phyloP scores from a whole-genome alignment of 2,888 invertebrate genomes.

The Orthosia gothica region DNA sequence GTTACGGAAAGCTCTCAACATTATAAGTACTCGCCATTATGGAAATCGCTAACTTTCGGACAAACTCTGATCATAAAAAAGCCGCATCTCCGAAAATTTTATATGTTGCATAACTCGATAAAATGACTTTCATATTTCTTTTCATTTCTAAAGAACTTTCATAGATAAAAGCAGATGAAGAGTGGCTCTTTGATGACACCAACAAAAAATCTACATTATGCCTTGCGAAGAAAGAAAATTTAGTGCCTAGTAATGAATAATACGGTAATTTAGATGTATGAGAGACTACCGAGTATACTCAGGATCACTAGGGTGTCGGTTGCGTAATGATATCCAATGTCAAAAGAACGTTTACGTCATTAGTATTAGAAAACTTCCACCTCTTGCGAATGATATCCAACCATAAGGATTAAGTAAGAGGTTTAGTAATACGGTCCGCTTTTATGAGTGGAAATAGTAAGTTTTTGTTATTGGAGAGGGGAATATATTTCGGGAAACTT shows the following conservation, averaged over 20 bases:
- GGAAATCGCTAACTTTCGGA: no score
- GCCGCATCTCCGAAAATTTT: no score
- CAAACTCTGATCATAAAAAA: no score
- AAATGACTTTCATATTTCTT: background rate
- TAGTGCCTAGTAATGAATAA: conserved; percentile 3
- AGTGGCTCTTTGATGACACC: background rate
- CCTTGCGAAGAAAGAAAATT: background rate
- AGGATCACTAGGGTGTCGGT: background rate
- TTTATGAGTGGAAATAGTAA: background rate
- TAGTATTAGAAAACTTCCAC: background rate
- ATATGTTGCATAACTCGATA: background rate
- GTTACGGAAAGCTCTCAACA: no score
- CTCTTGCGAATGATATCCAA: conserved; percentile 3
- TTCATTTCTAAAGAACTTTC: background rate
- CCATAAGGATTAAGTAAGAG: conserved; percentile 13
- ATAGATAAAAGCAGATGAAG: background rate
- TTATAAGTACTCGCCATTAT: no score
- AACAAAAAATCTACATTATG: background rate
- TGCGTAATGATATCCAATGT: conserved; percentile 10
- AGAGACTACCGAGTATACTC: background rate
- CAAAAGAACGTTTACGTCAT: conserved; percentile 8
- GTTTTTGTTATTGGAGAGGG: background rate
- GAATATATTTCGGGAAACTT: background rate
- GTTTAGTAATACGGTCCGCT: background rate
- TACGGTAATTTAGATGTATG: background rate